phyloP scores from a whole-genome alignment of 1,140 invertebrate species.

The Zeugodacus cucurbitae region DNA sequence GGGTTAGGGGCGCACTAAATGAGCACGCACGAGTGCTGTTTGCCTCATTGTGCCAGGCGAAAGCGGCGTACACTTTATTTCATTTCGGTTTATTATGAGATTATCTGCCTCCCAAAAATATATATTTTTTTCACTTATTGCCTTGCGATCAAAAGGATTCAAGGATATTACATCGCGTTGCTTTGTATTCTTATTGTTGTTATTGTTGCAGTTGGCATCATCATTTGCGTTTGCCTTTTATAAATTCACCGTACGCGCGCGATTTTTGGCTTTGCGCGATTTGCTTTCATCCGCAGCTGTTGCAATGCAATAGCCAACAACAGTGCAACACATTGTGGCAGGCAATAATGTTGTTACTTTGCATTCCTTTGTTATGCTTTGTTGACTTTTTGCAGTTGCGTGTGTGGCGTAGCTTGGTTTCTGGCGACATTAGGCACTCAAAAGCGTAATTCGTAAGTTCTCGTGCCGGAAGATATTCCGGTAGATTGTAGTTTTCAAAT shows the following conservation, averaged over 20 bases:
- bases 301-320: background rate
- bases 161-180: background rate
- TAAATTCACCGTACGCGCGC: background rate
- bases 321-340: background rate
- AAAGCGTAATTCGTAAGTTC: no score
- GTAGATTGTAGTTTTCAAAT: no score
- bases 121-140: background rate
- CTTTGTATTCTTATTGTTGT: background rate
- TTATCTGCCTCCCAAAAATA: background rate
- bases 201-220: background rate
- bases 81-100: slow-evolving; percentile 25
- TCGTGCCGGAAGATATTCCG: no score
- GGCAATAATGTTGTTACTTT: background rate
- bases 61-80: background rate
- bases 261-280: background rate
- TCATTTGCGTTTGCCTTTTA: background rate
- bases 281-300: slow-evolving; percentile 23
- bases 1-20: background rate
- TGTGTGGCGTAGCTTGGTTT: no score
- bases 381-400: background rate
- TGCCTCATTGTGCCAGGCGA: background rate
- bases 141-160: slow-evolving; percentile 24
- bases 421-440: no score
- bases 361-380: background rate
- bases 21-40: slow-evolving; percentile 3